Evolutionary conservation across 2,113 vertebrate genomes (phyloP).

Genomic region (Oncorhynchus mykiss): DNA sequence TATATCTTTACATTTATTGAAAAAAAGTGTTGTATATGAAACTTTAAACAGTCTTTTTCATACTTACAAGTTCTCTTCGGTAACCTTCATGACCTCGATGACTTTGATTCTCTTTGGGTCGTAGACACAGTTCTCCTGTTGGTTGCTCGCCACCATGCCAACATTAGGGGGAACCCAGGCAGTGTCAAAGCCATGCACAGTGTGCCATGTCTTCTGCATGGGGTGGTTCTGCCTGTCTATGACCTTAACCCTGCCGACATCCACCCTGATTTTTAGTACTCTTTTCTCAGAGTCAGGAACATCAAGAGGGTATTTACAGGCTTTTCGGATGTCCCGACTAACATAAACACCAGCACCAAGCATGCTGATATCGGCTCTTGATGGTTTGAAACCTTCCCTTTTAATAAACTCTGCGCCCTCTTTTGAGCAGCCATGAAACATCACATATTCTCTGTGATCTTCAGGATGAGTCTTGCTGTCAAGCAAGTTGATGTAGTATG

Average conservation of each 20-base stretch:
- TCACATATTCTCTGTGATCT: too few species aligned
- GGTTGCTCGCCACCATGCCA: neutral
- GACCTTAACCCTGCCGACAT: neutral
- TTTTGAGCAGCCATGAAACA: neutral
- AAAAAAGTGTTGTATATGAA: too few species aligned
- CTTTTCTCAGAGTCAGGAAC: neutral
- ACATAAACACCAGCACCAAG: conserved; percentile 7
- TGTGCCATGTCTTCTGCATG: neutral
- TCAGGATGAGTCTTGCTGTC: too few species aligned
- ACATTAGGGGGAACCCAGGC: neutral
- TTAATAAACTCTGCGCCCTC: neutral
- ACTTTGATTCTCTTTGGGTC: conserved; percentile 3
- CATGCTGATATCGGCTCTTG: neutral
- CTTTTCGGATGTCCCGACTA: neutral
- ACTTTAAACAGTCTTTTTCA: too few species aligned
- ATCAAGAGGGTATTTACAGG: neutral
- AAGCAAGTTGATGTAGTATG: too few species aligned
- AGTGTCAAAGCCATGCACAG: neutral
- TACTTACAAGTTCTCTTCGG: neutral
- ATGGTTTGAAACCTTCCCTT: neutral
- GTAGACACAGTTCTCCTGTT: neutral
- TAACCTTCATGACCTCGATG: neutral
- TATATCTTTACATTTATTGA: too few species aligned
- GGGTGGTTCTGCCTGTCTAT: neutral
- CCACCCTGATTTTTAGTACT: neutral